Evolutionary conservation across 2,113 vertebrate genomes (phyloP), one percentile per base, ranked within the genome.

Genomic region (Lophochroa leadbeateri): DNA sequence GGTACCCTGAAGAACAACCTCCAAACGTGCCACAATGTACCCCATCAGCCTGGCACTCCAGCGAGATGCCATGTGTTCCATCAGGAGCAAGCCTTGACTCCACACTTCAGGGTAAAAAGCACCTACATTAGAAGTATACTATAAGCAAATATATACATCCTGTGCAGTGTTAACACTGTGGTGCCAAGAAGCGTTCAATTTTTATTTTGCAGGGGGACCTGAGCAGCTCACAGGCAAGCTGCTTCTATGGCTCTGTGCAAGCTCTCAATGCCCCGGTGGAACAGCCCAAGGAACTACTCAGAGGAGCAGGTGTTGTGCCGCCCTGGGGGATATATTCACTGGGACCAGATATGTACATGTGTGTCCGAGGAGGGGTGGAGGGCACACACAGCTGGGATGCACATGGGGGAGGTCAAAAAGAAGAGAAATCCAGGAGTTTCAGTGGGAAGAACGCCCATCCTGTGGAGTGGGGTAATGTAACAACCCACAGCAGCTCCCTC

Each of bases 271-370:
- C 11, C 35, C 6, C 16, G 6, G 12, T 0, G 67, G 41, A 25
- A 33, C 0, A 0, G 41, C 16, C 17, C 0, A 0, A 74, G 37
- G 17, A 49, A 55, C n/a, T 41, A 57, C n/a, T 10, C 1, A 0
- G 61, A 52, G 29, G 9, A 64, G 52, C 17, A 10, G 61, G 47
- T 1, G 27, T 55, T 24, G 9, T 3, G 24, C 53, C 39, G 35
- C 44, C n/a, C 11, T 4, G 15, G 60, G 37, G 21, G n/a, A 47
- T 2, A 3, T 11, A 9, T 19, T 18, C 25, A 8, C 0, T 2
- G 41, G 57, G 8, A 74, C n/a, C 64, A 67, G 37, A 3, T 11
- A 37, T 1, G 9, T 16, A 21, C 3, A 0, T 5, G 25, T 2
- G 2, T 24, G 43, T 23, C 41, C 41, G 39, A 23, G 86, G 33